Base-by-base conservation (phyloP, 37 sponge, comb jelly and placozoan species). In the Spongilla lacustris region DNA sequence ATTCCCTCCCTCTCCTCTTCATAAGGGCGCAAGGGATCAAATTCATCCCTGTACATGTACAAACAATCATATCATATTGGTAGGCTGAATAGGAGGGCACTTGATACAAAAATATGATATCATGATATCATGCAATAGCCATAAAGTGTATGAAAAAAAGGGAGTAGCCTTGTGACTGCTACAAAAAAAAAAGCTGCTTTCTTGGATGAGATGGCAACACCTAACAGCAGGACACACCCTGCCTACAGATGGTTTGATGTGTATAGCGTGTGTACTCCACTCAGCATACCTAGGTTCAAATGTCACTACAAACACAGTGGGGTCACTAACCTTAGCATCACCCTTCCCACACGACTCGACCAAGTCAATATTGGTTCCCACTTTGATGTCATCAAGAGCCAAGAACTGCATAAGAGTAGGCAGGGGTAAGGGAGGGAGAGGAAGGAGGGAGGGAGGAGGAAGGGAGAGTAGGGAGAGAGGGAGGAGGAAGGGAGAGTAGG, bases 331-430 rank as follows among this genome's bases (percentile, higher is more conserved):
- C 76, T 36, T 75, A 4, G 35, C 10, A 35, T 30, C 35, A 8
- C n/a, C 35, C 36, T 75, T 33, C 31, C 31, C 0, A 46, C 31
- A 67, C 11, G 50, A 26, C 75, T 96, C 96, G 28, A 37, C 84
- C 87, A 96, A 37, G 81, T 96, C 94, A 79, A 96, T 91, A 70
- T 93, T 91, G 38, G 32, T 88, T 28, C 79, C 89, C 50, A 87
- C 94, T 74, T 36, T 49, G 24, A 96, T 78, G 36, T 95, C 95
- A 67, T 93, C 96, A 37, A 96, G 81, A n/a, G 84, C 27, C 67
- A 93, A 82, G 68, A 93, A 80, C 96, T 95, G 70, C 0, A 26
- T 49, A 49, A 67, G 25, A 81, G 58, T 66, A 68, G 19, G 32
- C 23, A 75, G n/a, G 14, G 66, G 75, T 17, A 75, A 34, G 38